Base-by-base conservation (phyloP, 2,797 vertebrate genomes). In the Chanos chanos region DNA sequence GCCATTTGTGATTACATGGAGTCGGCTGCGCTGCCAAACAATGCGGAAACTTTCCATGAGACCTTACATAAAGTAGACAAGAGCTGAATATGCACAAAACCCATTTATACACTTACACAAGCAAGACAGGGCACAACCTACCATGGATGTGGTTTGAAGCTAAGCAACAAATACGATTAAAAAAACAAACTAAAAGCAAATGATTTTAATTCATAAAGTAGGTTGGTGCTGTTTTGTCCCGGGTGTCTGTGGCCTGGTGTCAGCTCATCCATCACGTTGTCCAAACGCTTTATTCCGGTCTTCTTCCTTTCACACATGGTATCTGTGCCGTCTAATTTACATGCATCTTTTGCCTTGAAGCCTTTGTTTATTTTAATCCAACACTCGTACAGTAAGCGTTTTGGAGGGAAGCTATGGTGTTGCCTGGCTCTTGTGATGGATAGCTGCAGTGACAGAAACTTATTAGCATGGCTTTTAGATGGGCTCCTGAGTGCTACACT, bases 391-490 rank as follows among this genome's bases (percentile, higher is more conserved):
- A 77, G 77, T 78, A 74, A 84, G 77, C 77, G 70, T 68, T 83
- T 75, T 76, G 72, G 74, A 72, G 51, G 33, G 37, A 21, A 2
- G 25, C 59, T 40, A 60, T 36, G 24, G 48, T 58, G 39, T 68
- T 51, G 19, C 76, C 28, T 55, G 49, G 57, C 47, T 45, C 44
- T 15, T 61, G 63, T 86, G 84, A 88, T 80, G 79, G 78, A 87
- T 83, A 79, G 75, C 58, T 36, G 18, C 40, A 62, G 65, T 80
- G 83, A 84, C 71, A 71, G 80, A 77, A 81, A 80, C 83, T 77
- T 83, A 87, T 86, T 86, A 84, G 73, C 70, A 52, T 15, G 43
- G 80, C 76, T 86, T 78, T 80, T 67, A 82, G 79, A 85, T 75
- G 58, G 78, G 63, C 69, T 70, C 68, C 50, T 62, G 74, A 88